phyloP scores from a whole-genome alignment of 2,113 vertebrate species.

The Mungos mungo region DNA sequence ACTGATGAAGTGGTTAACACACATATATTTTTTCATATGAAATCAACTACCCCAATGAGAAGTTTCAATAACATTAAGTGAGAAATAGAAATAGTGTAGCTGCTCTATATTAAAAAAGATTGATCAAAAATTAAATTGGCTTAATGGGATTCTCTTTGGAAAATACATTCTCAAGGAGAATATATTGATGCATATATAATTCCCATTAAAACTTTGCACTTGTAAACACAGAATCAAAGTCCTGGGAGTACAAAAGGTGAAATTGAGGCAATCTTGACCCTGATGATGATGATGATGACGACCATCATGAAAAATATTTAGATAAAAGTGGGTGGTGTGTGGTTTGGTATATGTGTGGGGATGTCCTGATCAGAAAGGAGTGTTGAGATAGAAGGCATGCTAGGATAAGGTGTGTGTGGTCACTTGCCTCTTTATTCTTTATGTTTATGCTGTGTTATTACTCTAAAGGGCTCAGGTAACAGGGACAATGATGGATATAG shows the following conservation, averaged over 20 bases:
- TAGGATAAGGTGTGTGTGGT: not conserved
- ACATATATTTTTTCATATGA: conserved; percentile 25
- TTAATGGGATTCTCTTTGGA: conserved; percentile 42
- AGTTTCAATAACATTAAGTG: conserved; percentile 31
- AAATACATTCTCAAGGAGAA: conserved; percentile 45
- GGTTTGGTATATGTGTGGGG: not conserved
- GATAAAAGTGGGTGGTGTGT: not conserved
- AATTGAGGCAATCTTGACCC: not conserved
- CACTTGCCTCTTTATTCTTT: not conserved
- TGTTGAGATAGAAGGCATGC: not conserved
- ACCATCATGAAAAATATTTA: not conserved
- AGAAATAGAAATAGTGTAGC: conserved; percentile 32
- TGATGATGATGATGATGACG: not conserved
- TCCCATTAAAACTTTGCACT: conserved; percentile 9
- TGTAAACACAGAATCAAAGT: conserved; percentile 18
- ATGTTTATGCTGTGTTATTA: not conserved
- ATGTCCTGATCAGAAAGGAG: not conserved
- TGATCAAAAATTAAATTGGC: conserved; percentile 43
- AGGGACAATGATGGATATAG: not conserved
- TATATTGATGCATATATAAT: not conserved
- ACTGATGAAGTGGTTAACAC: not conserved
- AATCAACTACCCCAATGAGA: conserved; percentile 16
- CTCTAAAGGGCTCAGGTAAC: not conserved
- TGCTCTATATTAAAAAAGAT: conserved; percentile 11
- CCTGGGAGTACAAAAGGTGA: not conserved